Base-by-base conservation (phyloP, 1,140 invertebrate genomes). In the Bombyx mori region DNA sequence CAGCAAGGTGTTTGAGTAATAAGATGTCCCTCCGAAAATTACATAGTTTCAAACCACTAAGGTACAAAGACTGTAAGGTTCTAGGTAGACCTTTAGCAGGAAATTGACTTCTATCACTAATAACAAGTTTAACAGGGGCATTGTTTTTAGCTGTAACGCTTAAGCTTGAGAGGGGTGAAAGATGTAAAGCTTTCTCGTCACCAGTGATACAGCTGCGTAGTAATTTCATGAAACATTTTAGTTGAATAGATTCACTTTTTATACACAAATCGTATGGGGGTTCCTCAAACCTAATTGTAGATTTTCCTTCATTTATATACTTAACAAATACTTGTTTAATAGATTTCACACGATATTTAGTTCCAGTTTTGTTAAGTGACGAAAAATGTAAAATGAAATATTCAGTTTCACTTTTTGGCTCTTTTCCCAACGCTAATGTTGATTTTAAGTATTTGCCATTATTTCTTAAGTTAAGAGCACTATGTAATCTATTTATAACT, bases 281-380 rank as follows among this genome's bases (percentile, higher is more conserved):
- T 60, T 91, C 83, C 65, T 89, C 90, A 53, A 95, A 91, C 54
- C 93, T 88, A 58, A 95, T 91, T 7, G 93, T 94, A 26, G 89
- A 89, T 87, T 94, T 94, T 56, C 94, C 94, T 75, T 94, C 91
- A 48, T 90, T 86, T 9, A 94, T 75, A 76, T 91, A 95, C 71
- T 91, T 92, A 1, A 89, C 90, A 68, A 93, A 92, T 22, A 94
- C 86, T 75, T 91, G 88, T 50, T 90, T 88, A 49, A 95, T 88
- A 68, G 92, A 92, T 45, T 89, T 89, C 3, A 94, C 73, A 81
- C 90, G 91, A 64, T 94, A 95, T 64, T 92, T 93, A 1, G 75
- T 90, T 1, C 93, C 93, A 26, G 73, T 80, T 77, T 92, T 93
- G 72, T 92, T 92, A 52, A 90, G 80, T 3, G 89, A 75, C 7